Percentiles rank a stretch among this genome's conserved stretches.
phyloP scores from a whole-genome alignment of 64 coral and sea anemone species.

The Exaiptasia diaphana region DNA sequence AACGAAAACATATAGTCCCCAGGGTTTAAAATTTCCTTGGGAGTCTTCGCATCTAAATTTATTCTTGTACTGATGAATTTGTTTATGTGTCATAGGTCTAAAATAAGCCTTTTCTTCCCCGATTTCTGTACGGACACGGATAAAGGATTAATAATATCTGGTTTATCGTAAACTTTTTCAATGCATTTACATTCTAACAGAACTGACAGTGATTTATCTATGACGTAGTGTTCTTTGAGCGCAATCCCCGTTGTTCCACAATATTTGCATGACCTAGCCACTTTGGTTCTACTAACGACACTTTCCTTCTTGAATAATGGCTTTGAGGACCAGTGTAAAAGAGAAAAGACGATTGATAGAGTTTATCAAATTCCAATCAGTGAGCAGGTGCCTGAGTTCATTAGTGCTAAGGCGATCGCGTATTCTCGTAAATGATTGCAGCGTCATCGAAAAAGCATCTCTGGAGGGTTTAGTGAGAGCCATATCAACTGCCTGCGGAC shows the following conservation, averaged over 20 bases:
- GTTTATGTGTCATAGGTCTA: constrained; percentile 22
- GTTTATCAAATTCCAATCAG: constrained; percentile 5
- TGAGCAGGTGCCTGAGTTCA: constrained; percentile 4
- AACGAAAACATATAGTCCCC: constrained; percentile 23
- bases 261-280: neutral
- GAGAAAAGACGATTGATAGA: constrained; percentile 18
- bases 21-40: constrained; percentile 28
- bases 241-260: neutral
- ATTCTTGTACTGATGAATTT: constrained; percentile 6
- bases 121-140: constrained; percentile 44
- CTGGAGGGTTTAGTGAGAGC: constrained; percentile 32
- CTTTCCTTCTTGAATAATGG: constrained; percentile 17
- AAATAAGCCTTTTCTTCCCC: constrained; percentile 23
- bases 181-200: constrained; percentile 11
- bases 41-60: constrained; percentile 52
- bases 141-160: constrained; percentile 31
- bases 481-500: constrained; percentile 17
- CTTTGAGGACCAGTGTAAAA: constrained; percentile 34
- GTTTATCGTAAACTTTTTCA: neutral
- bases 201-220: constrained; percentile 14
- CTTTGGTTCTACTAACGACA: neutral
- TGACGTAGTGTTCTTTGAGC: constrained; percentile 7
- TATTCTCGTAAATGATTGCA: constrained; percentile 13
- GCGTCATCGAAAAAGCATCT: constrained; percentile 35
- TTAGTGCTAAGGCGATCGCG: neutral